Percentiles rank a stretch among this genome's conserved stretches.
Evolutionary conservation across 2,888 invertebrate genomes (phyloP).

Genomic region (Plemyria rubiginata): DNA sequence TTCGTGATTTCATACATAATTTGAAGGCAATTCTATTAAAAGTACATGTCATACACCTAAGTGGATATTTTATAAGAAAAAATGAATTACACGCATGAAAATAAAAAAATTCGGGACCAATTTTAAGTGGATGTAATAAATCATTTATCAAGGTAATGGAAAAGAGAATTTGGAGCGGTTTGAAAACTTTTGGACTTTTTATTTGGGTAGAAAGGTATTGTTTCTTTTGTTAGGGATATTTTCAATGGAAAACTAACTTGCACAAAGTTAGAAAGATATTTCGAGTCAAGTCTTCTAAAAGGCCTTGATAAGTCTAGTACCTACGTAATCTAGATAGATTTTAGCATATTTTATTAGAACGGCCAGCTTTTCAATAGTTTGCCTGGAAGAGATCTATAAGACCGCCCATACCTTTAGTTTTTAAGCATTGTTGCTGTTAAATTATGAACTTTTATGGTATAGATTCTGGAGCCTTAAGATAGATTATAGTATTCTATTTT

Average conservation of each 20-base stretch:
- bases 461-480: no score
- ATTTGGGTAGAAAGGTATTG: slow-evolving; percentile 33
- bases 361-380: neutral
- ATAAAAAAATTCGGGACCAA: slow-evolving; percentile 16
- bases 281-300: slow-evolving; percentile 18
- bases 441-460: no score
- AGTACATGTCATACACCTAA: neutral
- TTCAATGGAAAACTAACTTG: slow-evolving; percentile 39
- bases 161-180: slow-evolving; percentile 33
- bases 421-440: no score
- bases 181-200: slow-evolving; percentile 43
- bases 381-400: no score
- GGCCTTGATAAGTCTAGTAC: slow-evolving; percentile 13
- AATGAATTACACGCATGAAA: slow-evolving; percentile 3
- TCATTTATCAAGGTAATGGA: slow-evolving; percentile 48
- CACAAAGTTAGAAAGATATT: slow-evolving; percentile 28
- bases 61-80: neutral
- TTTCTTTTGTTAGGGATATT: slow-evolving; percentile 37
- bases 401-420: no score
- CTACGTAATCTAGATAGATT: slow-evolving; percentile 1
- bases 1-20: no score
- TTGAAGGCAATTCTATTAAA: neutral
- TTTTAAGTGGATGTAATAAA: slow-evolving; percentile 45
- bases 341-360: neutral
- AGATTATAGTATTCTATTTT: no score